Conservation (phyloP, 2,888 invertebrate species). For the Drosophila percnosoma region DNA sequence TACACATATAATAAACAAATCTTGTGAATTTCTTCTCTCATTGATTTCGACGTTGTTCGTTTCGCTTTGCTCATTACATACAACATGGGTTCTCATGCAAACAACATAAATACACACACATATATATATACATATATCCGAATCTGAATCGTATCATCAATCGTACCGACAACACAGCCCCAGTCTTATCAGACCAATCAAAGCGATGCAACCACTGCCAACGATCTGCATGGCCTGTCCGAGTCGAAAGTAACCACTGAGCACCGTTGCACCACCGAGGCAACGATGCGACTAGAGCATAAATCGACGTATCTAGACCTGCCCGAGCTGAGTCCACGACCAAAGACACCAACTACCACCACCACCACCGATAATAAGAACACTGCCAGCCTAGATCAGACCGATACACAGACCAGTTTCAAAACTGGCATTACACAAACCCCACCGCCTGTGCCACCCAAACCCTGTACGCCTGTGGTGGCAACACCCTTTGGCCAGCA, state of each 20-base stretch:
- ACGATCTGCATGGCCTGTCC: constrained; percentile 84
- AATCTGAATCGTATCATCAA: constrained; percentile 25
- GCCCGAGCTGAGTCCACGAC: constrained; percentile 75
- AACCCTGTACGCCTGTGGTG: constrained; percentile 72
- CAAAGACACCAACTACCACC: constrained; percentile 64
- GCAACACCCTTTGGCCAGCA: constrained; percentile 62
- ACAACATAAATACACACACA: constrained; percentile 23
- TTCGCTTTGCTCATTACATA: constrained; percentile 74
- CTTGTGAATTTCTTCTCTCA: constrained; percentile 83
- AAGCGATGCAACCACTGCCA: constrained; percentile 79
- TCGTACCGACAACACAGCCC: constrained; percentile 71
- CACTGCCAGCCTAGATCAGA: constrained; percentile 64
- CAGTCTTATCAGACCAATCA: constrained; percentile 81
- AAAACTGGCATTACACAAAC: constrained; percentile 71
- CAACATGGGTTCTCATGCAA: constrained; percentile 55
- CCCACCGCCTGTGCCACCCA: constrained; percentile 79
- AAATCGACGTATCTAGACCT: constrained; percentile 83
- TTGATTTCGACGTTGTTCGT: constrained; percentile 81
- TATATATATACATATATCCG: constrained; percentile 13
- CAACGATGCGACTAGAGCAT: constrained; percentile 85
- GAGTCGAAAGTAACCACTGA: constrained; percentile 85
- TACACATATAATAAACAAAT: constrained; percentile 73
- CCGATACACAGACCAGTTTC: constrained; percentile 58
- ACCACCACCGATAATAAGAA: constrained; percentile 42
- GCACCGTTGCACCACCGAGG: constrained; percentile 85